Base-by-base conservation (phyloP, 2,888 invertebrate genomes). In the Luperina testacea region DNA sequence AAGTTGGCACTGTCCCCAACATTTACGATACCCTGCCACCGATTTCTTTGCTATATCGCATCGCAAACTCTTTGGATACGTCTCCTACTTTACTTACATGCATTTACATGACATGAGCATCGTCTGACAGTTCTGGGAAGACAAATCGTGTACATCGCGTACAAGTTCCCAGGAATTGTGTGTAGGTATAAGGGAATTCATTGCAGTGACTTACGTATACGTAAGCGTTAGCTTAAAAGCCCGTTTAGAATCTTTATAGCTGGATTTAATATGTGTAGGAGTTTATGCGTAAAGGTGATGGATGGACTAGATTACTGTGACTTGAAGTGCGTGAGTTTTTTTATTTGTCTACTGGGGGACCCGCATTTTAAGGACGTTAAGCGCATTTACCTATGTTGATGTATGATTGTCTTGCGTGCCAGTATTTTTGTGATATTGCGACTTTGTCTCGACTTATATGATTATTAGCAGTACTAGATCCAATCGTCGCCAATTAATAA, bases 41-140 rank as follows among this genome's bases (percentile, higher is more conserved):
- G 64, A 72, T 74, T 71, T 32, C 42, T 59, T 65, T 73, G 74
- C 70, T 74, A 51, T 69, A 84, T 88, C 81, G 80, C 81, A n/a
- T 81, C 78, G 82, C 84, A 57, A 63, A 71, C 80, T 79, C 82
- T 80, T 84, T 74, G 73, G 27, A 74, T 87, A 81, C 61, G 75
- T 69, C 69, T 8, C 75, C 15, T 81, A 63, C 88, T 79, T 89
- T 81, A 84, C 68, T 69, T 65, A 74, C 75, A 72, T 89, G 90
- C 89, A 89, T 91, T 91, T 89, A 90, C 88, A 91, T 91, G 92
- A 92, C 89, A 80, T 72, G 83, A 87, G 86, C 91, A 91, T 90
- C 89, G 88, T 84, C 89, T 91, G 93, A 92, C 92, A 94, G 91
- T 90, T 88, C 84, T 77, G 67, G 70, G 86, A 91, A 92, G 93